Evolutionary conservation across 2,888 invertebrate species (phyloP), one percentile per base, ranked within the genome.

Genomic region (Nymphalis urticae): DNA sequence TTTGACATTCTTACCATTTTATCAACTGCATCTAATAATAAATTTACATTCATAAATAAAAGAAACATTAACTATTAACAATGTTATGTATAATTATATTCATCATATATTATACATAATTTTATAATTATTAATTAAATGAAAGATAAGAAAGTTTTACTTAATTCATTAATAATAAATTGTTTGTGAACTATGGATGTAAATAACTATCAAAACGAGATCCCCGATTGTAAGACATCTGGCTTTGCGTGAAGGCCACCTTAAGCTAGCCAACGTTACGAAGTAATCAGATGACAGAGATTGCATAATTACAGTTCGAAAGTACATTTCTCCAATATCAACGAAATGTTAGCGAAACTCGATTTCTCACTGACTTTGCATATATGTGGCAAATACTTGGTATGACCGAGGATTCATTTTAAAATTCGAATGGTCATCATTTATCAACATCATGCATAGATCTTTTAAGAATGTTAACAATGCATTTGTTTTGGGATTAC

Each of bases 291-390:
- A 75, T 62, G 68, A 66, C 69, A 66, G 68, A 21, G 51, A 58
- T 77, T 77, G 64, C 72, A 65, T 69, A 77, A 76, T 72, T 58
- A 70, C 70, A 68, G 67, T 77, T 75, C 76, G 79, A 79, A 79
- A 79, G 79, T 78, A 69, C 79, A 78, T 78, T 79, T 79, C 79
- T 79, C 77, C 73, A 71, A 68, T 71, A 67, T 72, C 70, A 76
- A 77, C 76, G 75, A 79, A 76, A 73, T 72, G 74, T 75, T 71
- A 53, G 68, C 72, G 74, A 73, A 75, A 75, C 73, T 62, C 73
- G 78, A 78, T 79, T 79, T 78, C 79, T 78, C 76, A 72, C 75
- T 76, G 75, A 77, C 77, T 73, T 78, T 72, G 76, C 76, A 75
- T 76, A 76, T 75, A 68, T 66, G 70, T 68, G 71, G 70, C 65